Conservation (phyloP, 2,888 invertebrate species). For the Julus scanicus region DNA sequence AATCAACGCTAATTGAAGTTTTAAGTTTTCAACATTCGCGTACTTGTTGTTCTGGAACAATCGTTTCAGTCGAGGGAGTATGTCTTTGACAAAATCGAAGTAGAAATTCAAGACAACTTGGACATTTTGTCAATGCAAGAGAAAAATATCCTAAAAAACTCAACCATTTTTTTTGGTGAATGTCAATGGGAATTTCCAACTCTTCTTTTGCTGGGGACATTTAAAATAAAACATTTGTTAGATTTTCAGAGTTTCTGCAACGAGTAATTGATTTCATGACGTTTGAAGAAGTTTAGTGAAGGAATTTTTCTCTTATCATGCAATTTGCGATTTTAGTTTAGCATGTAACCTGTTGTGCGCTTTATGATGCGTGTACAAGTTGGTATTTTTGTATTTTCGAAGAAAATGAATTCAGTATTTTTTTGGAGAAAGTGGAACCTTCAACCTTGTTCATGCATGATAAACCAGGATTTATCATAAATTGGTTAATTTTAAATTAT, state of each 20-base stretch:
- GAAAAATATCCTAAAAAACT: too few species aligned
- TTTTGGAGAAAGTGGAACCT: neutral
- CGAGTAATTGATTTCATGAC: neutral
- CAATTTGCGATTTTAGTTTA: neutral
- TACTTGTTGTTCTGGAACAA: neutral
- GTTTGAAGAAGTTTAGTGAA: neutral
- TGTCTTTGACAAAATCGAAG: neutral
- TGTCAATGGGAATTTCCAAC: too few species aligned
- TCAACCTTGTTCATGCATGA: neutral
- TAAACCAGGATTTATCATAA: neutral
- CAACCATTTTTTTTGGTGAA: too few species aligned
- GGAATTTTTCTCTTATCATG: neutral
- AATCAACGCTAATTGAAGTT: neutral
- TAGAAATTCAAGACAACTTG: neutral
- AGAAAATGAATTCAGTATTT: neutral
- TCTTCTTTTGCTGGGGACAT: neutral
- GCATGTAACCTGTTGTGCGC: neutral
- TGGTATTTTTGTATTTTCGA: neutral
- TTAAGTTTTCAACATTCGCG: neutral
- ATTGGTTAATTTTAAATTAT: conserved; percentile 1
- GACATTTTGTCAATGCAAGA: neutral
- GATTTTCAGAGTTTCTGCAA: neutral
- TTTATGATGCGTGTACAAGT: neutral
- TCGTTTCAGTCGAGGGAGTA: neutral
- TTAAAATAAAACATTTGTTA: neutral